Conservation (phyloP, 1,140 invertebrate species). For the Drosophila miranda region DNA sequence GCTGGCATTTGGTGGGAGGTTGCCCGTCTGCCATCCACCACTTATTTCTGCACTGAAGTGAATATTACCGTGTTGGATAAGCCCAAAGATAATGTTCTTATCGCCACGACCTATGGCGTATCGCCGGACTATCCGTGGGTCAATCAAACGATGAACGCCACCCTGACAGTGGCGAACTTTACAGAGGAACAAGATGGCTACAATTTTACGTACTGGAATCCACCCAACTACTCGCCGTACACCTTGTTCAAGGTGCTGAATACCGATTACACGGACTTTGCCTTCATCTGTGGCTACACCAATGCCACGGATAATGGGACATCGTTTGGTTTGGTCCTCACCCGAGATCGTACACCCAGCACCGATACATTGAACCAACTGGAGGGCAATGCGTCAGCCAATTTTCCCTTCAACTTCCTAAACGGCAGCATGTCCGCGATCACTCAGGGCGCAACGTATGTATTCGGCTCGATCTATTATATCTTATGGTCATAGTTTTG, state of each 20-base stretch:
- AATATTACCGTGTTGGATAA: constrained; percentile 50
- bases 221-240: constrained; percentile 38
- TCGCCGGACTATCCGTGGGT: constrained; percentile 59
- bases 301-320: constrained; percentile 54
- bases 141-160: constrained; percentile 73
- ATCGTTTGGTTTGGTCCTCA: constrained; percentile 53
- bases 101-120: constrained; percentile 62
- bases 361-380: constrained; percentile 18
- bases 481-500: constrained; percentile 12
- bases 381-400: constrained; percentile 17
- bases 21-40: constrained; percentile 48
- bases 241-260: constrained; percentile 55
- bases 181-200: constrained; percentile 6
- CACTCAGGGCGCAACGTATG: constrained; percentile 62
- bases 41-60: constrained; percentile 52
- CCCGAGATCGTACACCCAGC: constrained; percentile 41
- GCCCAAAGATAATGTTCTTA: constrained; percentile 33
- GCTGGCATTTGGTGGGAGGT: constrained; percentile 72
- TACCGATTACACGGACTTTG: constrained; percentile 53
- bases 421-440: constrained; percentile 53
- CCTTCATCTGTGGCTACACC: constrained; percentile 68
- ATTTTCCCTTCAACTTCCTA: constrained; percentile 42
- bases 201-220: constrained; percentile 57
- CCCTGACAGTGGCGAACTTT: constrained; percentile 23
- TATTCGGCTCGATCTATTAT: neutral